Base-by-base conservation (phyloP, 2,113 vertebrate genomes). In the Psilopsiagon aymara region DNA sequence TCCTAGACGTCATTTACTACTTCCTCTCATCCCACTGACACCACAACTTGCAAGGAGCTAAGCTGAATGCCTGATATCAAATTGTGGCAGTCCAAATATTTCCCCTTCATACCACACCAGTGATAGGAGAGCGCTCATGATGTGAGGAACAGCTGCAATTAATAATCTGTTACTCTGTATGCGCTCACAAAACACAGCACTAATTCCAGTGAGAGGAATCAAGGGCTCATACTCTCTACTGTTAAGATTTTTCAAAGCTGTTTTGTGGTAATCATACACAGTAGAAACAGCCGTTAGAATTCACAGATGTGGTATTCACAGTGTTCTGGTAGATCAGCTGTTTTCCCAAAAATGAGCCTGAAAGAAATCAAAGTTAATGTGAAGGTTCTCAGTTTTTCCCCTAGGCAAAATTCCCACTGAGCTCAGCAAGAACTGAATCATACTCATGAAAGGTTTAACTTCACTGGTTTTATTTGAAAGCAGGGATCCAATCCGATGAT, bases 361-460 rank as follows among this genome's bases (percentile, higher is more conserved):
- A 90, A 90, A 43, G 67, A 86, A 95, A 96, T 90, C 90, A 83
- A 94, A 95, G 87, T 91, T 67, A 81, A 53, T 21, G 71, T 6
- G 1, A 91, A 92, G 60, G 60, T 49, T 96, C 78, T 86, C 68
- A 10, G 67, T 25, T 80, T 18, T 77, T n/a, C 46, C 55, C 79
- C 73, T 33, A 86, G 76, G 85, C 90, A 70, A 91, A 94, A 86
- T 89, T 92, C 78, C 79, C 78, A 60, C 76, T 17, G 82, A 92
- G 87, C 87, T 85, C 28, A 1, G 79, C 23, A 5, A 87, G 82
- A 78, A 46, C 41, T 47, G 84, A 82, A 49, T 51, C 74, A 37
- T 76, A 46, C 44, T 89, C 62, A 41, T 4, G 31, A 60, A 39
- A 60, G 74, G 63, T 51, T 93, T 69, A 81, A 82, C 75, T 64